These are phyloP conservation scores for Lichenostomus cassidix DNA, from an alignment of 2,113 vertebrate genomes.

Conservation along the genomic window DNA sequence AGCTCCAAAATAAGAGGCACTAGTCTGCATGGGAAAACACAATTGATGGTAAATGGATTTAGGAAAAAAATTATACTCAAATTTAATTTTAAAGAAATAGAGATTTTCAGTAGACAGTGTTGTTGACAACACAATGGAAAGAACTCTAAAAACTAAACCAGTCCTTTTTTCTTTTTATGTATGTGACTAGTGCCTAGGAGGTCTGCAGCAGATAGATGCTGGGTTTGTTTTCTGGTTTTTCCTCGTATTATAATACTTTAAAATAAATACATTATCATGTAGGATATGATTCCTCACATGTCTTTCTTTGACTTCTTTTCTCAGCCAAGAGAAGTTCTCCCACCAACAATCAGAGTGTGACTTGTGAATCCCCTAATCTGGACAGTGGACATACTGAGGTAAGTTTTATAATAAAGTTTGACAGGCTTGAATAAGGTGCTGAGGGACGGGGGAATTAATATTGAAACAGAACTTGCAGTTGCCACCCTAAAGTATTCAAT, in stretches of 20 bases:
- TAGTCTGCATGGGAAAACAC: neutral
- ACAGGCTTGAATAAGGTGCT: neutral
- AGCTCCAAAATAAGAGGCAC: neutral
- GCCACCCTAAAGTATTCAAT: neutral
- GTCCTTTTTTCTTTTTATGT: neutral
- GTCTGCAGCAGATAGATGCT: neutral
- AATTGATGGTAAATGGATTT: neutral
- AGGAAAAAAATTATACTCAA: neutral
- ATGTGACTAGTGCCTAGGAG: neutral
- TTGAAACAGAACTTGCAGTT: neutral
- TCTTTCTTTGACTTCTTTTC: neutral
- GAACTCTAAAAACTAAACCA: neutral
- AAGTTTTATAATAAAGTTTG: neutral
- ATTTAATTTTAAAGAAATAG: neutral
- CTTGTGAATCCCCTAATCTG: constrained; percentile 85
- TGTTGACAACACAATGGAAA: neutral
- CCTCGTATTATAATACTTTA: neutral
- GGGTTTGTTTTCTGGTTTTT: neutral
- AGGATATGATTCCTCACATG: neutral
- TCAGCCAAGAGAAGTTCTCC: constrained; percentile 95
- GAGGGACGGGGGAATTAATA: neutral
- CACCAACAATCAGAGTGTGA: constrained; percentile 83
- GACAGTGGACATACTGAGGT: constrained; percentile 68
- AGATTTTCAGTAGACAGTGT: neutral
- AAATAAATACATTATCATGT: neutral